Evolutionary conservation across 2,113 vertebrate species (phyloP).

Genomic region (Poeciliopsis turrubarensis): DNA sequence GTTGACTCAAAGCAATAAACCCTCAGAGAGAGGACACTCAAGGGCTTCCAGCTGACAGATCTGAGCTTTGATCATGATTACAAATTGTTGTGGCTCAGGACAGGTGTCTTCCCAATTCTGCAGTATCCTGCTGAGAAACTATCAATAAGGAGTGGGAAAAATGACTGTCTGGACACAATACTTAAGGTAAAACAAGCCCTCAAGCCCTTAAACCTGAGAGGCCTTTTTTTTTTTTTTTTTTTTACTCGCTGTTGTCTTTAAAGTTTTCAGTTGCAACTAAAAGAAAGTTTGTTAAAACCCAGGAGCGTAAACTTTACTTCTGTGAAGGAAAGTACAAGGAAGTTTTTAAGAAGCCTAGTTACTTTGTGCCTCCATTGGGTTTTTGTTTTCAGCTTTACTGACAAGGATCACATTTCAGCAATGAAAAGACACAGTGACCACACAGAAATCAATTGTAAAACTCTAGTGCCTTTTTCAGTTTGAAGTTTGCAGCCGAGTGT

Average conservation of each 20-base stretch:
- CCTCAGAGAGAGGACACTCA: conserved; percentile 41
- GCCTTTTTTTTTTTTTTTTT: background rate
- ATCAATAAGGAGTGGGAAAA: conserved; percentile 49
- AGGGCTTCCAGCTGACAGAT: conserved; percentile 46
- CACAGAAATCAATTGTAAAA: conserved; percentile 35
- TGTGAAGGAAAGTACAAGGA: conserved; percentile 30
- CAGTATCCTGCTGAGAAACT: conserved; percentile 55
- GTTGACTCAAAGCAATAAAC: conserved; percentile 39
- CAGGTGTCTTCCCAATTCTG: conserved; percentile 66
- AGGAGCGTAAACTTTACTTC: conserved; percentile 21
- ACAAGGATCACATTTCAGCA: conserved; percentile 24
- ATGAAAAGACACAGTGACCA: conserved; percentile 15
- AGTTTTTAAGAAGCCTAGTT: conserved; percentile 22
- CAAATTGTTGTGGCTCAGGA: conserved; percentile 45
- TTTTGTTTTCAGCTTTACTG: conserved; percentile 37
- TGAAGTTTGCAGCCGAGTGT: conserved; percentile 19
- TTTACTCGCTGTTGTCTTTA: conserved; percentile 30
- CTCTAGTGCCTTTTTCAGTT: conserved; percentile 10
- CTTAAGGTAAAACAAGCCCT: conserved; percentile 32
- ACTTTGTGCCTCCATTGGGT: conserved; percentile 34
- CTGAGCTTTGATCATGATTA: conserved; percentile 72
- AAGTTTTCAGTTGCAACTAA: conserved; percentile 34
- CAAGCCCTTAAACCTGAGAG: conserved; percentile 19
- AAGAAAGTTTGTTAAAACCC: conserved; percentile 30
- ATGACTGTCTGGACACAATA: conserved; percentile 37